Evolutionary conservation across 2,888 invertebrate genomes (phyloP), one percentile per base, ranked within the genome.

Genomic region (Eupithecia insigniata): DNA sequence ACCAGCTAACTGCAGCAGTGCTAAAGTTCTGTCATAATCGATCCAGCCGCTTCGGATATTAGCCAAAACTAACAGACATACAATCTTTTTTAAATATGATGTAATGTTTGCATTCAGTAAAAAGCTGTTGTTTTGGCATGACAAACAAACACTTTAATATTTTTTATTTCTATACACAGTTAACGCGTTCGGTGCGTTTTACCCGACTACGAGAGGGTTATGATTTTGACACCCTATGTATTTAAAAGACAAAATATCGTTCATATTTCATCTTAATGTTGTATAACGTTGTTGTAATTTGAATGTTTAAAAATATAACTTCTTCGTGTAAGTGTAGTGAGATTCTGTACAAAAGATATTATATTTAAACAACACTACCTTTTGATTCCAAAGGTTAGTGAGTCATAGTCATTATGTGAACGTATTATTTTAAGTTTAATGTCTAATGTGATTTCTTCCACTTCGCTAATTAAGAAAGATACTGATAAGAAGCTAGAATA

Each of bases 301-400:
- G 36, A 43, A 18, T 43, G n/a, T 46, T 46, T n/a, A n/a, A 30
- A 30, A 66, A 1, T 66, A 16, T 66, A 46, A 43, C 18, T 46
- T 10, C 12, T 22, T 51, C 22, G 43, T 43, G 43, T n/a, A 43
- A 43, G 39, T 51, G 22, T 51, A 22, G 51, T 51, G 51, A 51
- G 60, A 28, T 60, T 3, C 30, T 60, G 60, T 18, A 18, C 60
- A 60, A 51, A 51, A 26, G 26, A 51, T 58, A 14, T 58, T 58
- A 26, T 58, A 28, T 28, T 58, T 22, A 55, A n/a, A 51, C 16
- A 61, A 66, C 46, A 51, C 67, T 62, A 67, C 67, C 71, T 71
- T 67, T 71, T 61, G 5, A 64, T 28, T 34, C 51, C 71, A 58
- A 72, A 65, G 68, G 66, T 51, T 62, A 66, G 61, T 66, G 61